Evolutionary conservation across 2,888 invertebrate species (phyloP).

Genomic region (Andricus curvator): DNA sequence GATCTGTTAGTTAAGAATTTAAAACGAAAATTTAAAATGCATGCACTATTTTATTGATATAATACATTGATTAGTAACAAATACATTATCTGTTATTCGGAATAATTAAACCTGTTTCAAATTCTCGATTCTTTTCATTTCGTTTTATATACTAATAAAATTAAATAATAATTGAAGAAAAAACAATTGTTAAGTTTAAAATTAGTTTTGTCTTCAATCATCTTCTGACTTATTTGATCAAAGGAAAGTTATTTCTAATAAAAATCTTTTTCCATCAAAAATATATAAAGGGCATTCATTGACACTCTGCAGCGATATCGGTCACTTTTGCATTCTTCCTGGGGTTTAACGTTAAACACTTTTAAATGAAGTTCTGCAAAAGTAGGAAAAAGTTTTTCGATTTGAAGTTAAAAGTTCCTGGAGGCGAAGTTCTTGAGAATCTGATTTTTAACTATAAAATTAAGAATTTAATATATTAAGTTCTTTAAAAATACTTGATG

Average conservation of each 20-base stretch:
- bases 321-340: neutral
- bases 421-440: neutral
- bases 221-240: no score
- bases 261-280: neutral
- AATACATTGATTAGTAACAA: no score
- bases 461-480: slow-evolving; percentile 1
- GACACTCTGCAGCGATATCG: neutral
- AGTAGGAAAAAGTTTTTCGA: slow-evolving; percentile 23
- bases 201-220: no score
- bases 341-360: no score
- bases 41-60: no score
- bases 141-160: neutral
- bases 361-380: neutral
- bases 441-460: slow-evolving; percentile 8
- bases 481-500: slow-evolving; percentile 5
- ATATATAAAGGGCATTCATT: neutral
- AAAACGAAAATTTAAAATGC: no score
- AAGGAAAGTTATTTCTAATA: no score
- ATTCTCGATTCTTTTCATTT: no score
- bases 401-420: slow-evolving; percentile 1
- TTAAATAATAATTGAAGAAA: neutral
- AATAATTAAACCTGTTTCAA: no score
- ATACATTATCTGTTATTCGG: no score
- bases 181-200: neutral
- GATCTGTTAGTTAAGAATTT: no score